phyloP scores from a whole-genome alignment of 1,140 invertebrate species.

The Nasonia longicornis region DNA sequence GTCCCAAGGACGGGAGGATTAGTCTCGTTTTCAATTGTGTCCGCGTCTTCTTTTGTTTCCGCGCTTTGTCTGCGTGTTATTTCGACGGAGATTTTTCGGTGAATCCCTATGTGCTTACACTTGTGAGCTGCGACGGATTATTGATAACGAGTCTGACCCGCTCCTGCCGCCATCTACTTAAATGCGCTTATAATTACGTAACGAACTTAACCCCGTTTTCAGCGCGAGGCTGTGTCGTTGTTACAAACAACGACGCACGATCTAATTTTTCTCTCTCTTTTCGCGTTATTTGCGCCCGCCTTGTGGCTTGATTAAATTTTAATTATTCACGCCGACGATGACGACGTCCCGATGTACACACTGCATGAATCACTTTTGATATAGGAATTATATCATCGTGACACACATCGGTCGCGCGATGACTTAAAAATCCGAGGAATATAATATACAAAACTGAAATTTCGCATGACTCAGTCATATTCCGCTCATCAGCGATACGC shows the following conservation, averaged over 20 bases:
- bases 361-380: background rate
- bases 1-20: background rate
- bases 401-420: background rate
- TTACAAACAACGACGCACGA: background rate
- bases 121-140: background rate
- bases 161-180: background rate
- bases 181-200: background rate
- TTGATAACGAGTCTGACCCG: background rate
- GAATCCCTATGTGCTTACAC: too few species aligned
- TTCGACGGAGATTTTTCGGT: background rate
- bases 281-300: background rate
- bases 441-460: background rate
- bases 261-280: background rate
- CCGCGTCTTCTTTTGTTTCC: background rate
- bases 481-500: background rate
- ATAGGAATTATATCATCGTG: background rate
- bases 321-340: too few species aligned
- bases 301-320: background rate
- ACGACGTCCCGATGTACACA: too few species aligned
- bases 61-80: background rate
- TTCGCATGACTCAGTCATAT: background rate
- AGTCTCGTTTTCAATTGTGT: background rate
- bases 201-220: constrained; percentile 28
- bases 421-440: background rate
- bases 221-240: background rate